phyloP scores from a whole-genome alignment of 2,797 vertebrate genomes.

The Mus caroli region DNA sequence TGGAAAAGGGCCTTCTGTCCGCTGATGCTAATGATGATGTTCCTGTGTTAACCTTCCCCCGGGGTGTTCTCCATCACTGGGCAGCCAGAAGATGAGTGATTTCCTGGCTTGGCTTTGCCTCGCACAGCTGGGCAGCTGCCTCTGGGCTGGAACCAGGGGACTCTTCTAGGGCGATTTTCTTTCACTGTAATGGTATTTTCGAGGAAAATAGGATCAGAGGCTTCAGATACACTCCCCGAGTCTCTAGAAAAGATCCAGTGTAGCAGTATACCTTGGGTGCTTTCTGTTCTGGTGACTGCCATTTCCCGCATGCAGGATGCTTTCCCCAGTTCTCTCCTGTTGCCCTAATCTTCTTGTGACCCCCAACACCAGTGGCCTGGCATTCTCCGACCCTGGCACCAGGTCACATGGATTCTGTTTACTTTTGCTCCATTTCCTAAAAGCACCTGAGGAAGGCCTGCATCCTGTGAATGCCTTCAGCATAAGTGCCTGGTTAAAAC shows the following conservation, averaged over 20 bases:
- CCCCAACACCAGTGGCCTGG: neutral
- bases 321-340: neutral
- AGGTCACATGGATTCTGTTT: neutral
- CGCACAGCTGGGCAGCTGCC: slow-evolving; percentile 58
- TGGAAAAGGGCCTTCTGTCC: slow-evolving; percentile 48
- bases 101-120: slow-evolving; percentile 52
- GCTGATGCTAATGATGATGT: neutral
- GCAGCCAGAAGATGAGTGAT: slow-evolving; percentile 25
- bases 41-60: slow-evolving; percentile 26
- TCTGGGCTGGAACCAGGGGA: slow-evolving; percentile 15
- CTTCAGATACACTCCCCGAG: neutral
- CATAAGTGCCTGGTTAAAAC: neutral
- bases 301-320: no score
- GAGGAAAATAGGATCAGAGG: slow-evolving; percentile 26
- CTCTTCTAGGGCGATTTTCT: slow-evolving; percentile 20
- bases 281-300: neutral
- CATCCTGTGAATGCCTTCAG: neutral
- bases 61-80: neutral
- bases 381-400: neutral
- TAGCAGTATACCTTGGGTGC: no score
- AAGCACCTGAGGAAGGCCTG: neutral
- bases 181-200: slow-evolving; percentile 7
- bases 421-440: neutral
- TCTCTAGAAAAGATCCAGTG: neutral
- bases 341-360: no score